These are phyloP conservation scores for Lanistes nyassanus DNA, from an alignment of 1,140 invertebrate species.

Conservation along the genomic window DNA sequence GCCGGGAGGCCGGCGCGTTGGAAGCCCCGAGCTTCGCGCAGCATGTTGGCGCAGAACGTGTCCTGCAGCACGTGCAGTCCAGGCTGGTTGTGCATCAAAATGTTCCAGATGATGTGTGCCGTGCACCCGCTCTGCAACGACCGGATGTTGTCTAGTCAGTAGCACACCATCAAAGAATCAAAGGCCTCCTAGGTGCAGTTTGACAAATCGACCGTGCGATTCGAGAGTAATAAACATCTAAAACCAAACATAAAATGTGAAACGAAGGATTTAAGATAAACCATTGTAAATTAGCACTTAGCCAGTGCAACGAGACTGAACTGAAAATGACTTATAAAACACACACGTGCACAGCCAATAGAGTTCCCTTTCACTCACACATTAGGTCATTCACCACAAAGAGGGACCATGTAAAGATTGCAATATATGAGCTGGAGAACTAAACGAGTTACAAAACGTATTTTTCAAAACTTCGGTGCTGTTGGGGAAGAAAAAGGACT, in stretches of 20 bases:
- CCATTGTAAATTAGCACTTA: too few relatives aligned
- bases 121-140: conserved; percentile 48
- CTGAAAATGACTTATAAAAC: too few relatives aligned
- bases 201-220: conserved; percentile 1
- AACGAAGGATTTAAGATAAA: too few relatives aligned
- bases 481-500: too few relatives aligned
- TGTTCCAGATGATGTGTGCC: conserved; percentile 41
- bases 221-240: not conserved
- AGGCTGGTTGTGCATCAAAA: conserved; percentile 30
- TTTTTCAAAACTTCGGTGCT: too few relatives aligned
- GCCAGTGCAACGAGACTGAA: too few relatives aligned
- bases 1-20: conserved; percentile 41
- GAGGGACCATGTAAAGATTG: too few relatives aligned
- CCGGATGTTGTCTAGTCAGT: not conserved
- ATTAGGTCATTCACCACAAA: too few relatives aligned
- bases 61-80: conserved; percentile 35
- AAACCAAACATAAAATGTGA: not conserved
- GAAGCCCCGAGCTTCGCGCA: conserved; percentile 46
- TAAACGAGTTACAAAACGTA: too few relatives aligned
- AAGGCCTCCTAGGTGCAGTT: not conserved
- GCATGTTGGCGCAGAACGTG: conserved; percentile 56
- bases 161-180: not conserved
- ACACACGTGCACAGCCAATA: too few relatives aligned
- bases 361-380: too few relatives aligned
- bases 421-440: too few relatives aligned